Base-by-base conservation (phyloP, 2,888 invertebrate genomes). In the Auanema freiburgensis region DNA sequence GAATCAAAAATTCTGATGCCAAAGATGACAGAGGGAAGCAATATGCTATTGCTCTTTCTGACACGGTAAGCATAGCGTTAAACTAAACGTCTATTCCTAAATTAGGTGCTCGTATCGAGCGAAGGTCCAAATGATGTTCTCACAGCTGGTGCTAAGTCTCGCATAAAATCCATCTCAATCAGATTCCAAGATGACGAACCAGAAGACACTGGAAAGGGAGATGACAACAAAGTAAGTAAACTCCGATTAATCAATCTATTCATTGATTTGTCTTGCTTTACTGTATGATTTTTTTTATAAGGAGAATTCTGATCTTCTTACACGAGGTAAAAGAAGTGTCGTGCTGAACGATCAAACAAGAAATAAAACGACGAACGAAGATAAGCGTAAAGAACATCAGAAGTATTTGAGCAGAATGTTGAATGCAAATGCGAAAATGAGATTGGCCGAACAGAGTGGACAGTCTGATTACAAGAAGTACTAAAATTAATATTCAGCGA, bases 381-480 rank as follows among this genome's bases (percentile, higher is more conserved):
- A 98, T 81, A 97, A 97, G 85, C 89, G 98, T 14, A 93, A 93
- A 77, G 90, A 92, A 81, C 95, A 97, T 87, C 98, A 99, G 85
- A 91, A 92, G 79, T 96, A 97, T 85, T 86, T 99, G 66, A 93
- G 93, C 0, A 89, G 90, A 63, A 89, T 90, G 66, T 86, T 98
- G 46, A 97, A 99, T 81, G 92, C 93, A 83, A 91, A 91, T 67
- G 98, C 98, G 0, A 90, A 91, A 77, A 92, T 92, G 79, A 89
- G 98, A 49, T 86, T 98, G 69, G 92, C 94, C 0, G 91, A 92
- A 79, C 91, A 92, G 84, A 85, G 68, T 8, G 74, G 76, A 8
- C 59, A 66, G 14, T 63, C 52, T 10, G 72, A 75, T 40, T 70
- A 70, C 42, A 75, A 72, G 49, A 72, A 70, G 68, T 69, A 40